A percentile compares a stretch with the other conserved stretches of the same genome.
Conservation (phyloP, 2,113 vertebrate species). For the Diadophis punctatus region DNA sequence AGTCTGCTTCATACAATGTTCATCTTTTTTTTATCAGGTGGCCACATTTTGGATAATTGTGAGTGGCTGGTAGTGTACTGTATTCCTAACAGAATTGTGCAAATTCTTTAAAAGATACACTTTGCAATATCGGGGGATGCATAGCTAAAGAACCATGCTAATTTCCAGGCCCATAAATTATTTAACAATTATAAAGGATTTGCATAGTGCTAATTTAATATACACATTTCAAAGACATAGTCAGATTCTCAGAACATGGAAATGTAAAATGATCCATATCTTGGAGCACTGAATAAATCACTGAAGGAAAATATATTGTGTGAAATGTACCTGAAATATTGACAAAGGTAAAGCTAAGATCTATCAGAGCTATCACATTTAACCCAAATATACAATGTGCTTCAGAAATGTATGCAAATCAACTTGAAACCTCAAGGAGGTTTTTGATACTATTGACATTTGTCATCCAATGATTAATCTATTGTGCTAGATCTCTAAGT, state of each 20-base stretch:
- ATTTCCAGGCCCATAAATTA: not conserved
- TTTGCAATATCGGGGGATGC: not conserved
- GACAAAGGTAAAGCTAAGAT: not conserved
- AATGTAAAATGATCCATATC: not conserved
- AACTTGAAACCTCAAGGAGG: not conserved
- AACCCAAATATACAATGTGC: not conserved
- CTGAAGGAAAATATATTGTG: not conserved
- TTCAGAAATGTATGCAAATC: not conserved
- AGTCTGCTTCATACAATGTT: not conserved
- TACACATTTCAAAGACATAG: not conserved
- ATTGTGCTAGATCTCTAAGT: not conserved
- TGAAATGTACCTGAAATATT: not conserved
- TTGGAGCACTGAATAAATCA: too few species aligned
- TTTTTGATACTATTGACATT: not conserved
- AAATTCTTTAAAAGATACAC: not conserved
- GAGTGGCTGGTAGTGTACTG: not conserved
- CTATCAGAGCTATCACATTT: not conserved
- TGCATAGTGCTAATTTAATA: not conserved
- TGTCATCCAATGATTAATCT: not conserved
- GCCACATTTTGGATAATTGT: not conserved
- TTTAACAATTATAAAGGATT: not conserved
- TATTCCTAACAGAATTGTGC: not conserved
- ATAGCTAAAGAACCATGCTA: not conserved
- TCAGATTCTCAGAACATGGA: not conserved
- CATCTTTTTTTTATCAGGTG: not conserved